Conservation (phyloP, 1,140 invertebrate genomes). For the Drosophila eugracilis region DNA sequence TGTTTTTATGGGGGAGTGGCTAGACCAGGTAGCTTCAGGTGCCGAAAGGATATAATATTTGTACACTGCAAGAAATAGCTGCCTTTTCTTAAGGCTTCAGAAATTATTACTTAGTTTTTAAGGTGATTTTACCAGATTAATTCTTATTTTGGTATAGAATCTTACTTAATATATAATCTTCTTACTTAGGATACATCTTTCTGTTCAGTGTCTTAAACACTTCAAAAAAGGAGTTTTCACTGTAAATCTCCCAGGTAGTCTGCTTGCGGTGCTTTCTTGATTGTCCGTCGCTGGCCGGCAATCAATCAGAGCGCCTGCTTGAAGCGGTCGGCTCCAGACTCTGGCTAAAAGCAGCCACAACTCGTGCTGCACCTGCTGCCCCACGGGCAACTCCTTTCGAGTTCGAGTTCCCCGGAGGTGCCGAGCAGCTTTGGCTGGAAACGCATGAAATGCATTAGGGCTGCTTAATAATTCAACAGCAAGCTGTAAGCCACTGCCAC, state of each 20-base stretch:
- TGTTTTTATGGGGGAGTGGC: constrained; percentile 1
- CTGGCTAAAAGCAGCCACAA: constrained; percentile 65
- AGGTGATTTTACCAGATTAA: too few species aligned
- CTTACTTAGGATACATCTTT: neutral
- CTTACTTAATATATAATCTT: too few species aligned
- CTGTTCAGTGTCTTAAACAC: neutral
- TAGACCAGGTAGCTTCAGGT: constrained; percentile 9
- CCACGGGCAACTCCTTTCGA: constrained; percentile 22
- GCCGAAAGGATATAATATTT: constrained; percentile 7
- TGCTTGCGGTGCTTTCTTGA: constrained; percentile 25
- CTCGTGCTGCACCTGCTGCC: constrained; percentile 30
- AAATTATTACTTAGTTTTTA: too few species aligned
- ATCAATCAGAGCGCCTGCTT: constrained; percentile 44
- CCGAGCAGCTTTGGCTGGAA: constrained; percentile 29
- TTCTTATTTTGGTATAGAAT: too few species aligned
- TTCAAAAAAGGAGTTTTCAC: neutral
- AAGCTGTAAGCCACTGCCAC: constrained; percentile 38
- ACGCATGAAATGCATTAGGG: constrained; percentile 78
- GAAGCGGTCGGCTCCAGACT: constrained; percentile 11
- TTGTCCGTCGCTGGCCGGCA: constrained; percentile 41
- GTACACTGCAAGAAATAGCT: constrained; percentile 17
- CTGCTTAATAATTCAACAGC: constrained; percentile 67
- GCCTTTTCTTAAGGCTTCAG: too few species aligned
- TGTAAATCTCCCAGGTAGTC: constrained; percentile 8
- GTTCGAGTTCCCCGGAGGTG: constrained; percentile 38